Percentiles rank a stretch among this genome's conserved stretches.
Conservation (phyloP, 2,888 invertebrate genomes). For the Heliconius aoede region DNA sequence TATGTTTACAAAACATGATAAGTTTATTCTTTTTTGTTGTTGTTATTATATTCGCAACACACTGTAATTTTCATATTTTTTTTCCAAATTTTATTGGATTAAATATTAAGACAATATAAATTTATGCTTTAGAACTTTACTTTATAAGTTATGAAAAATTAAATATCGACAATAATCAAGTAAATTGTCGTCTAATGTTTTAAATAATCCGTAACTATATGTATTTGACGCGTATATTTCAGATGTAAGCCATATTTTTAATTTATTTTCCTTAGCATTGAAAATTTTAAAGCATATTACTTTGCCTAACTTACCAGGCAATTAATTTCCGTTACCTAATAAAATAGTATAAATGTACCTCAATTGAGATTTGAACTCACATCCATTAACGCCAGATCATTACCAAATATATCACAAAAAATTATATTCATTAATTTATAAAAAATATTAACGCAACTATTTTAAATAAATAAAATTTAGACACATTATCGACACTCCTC, state of each 20-base stretch:
- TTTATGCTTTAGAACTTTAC: too few species aligned
- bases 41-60: too few species aligned
- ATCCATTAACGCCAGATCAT: not conserved
- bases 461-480: not conserved
- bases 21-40: too few species aligned
- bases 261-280: too few species aligned
- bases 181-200: too few species aligned
- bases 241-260: too few species aligned
- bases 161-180: too few species aligned
- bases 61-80: not conserved
- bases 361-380: not conserved
- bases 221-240: too few species aligned
- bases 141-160: too few species aligned
- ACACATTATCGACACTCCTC: slow-evolving; percentile 44
- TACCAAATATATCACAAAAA: not conserved
- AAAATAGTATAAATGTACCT: not conserved
- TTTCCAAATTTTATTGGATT: not conserved
- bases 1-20: too few species aligned
- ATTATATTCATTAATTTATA: not conserved
- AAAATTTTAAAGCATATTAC: too few species aligned
- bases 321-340: not conserved
- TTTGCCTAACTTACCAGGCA: not conserved
- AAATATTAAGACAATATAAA: not conserved
- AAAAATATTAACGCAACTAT: not conserved
- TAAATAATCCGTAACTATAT: too few species aligned